phyloP scores from a whole-genome alignment of 2,888 invertebrate genomes.

The Drosophila colorata region DNA sequence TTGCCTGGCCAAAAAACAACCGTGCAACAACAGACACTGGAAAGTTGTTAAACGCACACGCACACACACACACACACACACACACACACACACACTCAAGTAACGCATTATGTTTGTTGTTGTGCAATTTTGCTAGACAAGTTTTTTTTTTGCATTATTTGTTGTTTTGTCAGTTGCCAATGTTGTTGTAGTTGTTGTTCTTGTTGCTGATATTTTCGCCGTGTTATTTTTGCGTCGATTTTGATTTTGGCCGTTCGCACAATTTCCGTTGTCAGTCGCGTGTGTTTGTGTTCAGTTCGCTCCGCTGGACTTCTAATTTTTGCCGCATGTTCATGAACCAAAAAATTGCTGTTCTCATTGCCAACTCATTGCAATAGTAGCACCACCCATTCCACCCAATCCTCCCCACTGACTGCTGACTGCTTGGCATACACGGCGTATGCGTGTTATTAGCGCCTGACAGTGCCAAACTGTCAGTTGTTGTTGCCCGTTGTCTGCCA shows the following conservation, averaged over 20 bases:
- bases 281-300: constrained; percentile 48
- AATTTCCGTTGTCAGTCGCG: constrained; percentile 65
- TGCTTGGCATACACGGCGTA: constrained; percentile 62
- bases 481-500: constrained; percentile 37
- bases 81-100: neutral
- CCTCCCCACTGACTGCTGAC: neutral
- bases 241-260: constrained; percentile 46
- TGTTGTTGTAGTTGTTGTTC: neutral
- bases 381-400: neutral
- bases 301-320: constrained; percentile 68
- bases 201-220: constrained; percentile 24
- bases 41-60: constrained; percentile 33
- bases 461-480: constrained; percentile 37
- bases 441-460: constrained; percentile 52
- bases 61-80: neutral
- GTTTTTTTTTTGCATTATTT: constrained; percentile 30
- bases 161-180: constrained; percentile 25
- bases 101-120: constrained; percentile 28
- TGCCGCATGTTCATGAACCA: constrained; percentile 69
- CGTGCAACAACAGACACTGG: constrained; percentile 36
- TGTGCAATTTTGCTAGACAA: constrained; percentile 40
- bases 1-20: constrained; percentile 49
- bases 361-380: constrained; percentile 27
- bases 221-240: constrained; percentile 47
- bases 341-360: constrained; percentile 55